A percentile compares a stretch with the other conserved stretches of the same genome.
These are phyloP conservation scores for Semicossyphus pulcher DNA, from an alignment of 2,113 vertebrate genomes.

Conservation along the genomic window DNA sequence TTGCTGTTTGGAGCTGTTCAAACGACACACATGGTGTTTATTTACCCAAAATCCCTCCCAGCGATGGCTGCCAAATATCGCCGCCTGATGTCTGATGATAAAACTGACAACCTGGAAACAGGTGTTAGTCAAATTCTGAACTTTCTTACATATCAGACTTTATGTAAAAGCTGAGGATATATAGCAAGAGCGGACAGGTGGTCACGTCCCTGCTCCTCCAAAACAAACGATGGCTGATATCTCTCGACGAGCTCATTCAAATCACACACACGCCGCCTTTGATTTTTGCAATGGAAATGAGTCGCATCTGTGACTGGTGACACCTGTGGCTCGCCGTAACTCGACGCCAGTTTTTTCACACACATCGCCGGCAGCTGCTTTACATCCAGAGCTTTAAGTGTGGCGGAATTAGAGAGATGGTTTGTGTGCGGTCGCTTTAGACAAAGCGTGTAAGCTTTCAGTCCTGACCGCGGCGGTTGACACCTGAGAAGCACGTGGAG, in stretches of 20 bases:
- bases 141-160: not conserved
- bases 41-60: not conserved
- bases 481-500: constrained; percentile 45
- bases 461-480: constrained; percentile 30
- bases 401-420: constrained; percentile 12
- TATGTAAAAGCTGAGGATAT: constrained; percentile 47
- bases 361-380: constrained; percentile 57
- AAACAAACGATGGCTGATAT: constrained; percentile 63
- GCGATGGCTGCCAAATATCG: not conserved
- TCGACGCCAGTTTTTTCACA: constrained; percentile 47
- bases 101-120: constrained; percentile 3
- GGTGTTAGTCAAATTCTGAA: constrained; percentile 21
- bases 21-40: not conserved
- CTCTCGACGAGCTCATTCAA: constrained; percentile 61
- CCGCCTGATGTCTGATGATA: not conserved
- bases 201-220: not conserved
- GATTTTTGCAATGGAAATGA: constrained; percentile 74
- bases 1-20: constrained; percentile 31
- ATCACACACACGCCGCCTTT: constrained; percentile 32
- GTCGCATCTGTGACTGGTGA: constrained; percentile 36
- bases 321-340: constrained; percentile 72
- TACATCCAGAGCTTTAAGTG: constrained; percentile 51
- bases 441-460: constrained; percentile 56
- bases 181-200: constrained; percentile 12
- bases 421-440: constrained; percentile 55